These are phyloP conservation scores for Amblyraja radiata DNA, from an alignment of 2,797 vertebrate genomes.

Conservation along the genomic window DNA sequence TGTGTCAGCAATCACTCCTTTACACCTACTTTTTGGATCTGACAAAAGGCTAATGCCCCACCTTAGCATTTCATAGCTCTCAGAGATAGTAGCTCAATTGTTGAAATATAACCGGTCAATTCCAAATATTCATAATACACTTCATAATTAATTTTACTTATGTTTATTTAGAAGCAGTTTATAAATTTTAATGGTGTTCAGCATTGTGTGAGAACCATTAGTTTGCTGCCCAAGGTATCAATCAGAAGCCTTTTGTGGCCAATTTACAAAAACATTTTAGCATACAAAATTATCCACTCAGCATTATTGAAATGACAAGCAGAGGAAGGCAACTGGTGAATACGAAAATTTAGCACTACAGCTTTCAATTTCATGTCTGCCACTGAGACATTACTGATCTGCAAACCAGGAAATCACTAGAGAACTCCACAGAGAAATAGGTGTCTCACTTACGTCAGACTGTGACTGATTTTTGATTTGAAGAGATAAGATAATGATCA, in stretches of 20 bases:
- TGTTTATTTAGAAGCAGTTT: background rate
- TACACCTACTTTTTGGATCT: no score
- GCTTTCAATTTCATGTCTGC: constrained; percentile 27
- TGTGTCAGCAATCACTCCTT: no score
- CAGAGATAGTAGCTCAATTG: background rate
- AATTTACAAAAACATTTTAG: background rate
- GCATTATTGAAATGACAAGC: background rate
- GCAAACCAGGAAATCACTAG: constrained; percentile 30
- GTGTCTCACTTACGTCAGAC: background rate
- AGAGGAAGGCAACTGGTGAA: background rate
- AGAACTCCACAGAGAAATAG: constrained; percentile 31
- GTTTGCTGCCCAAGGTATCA: background rate
- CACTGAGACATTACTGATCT: constrained; percentile 30
- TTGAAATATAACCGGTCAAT: background rate
- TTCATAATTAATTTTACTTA: background rate
- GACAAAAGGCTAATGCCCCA: background rate
- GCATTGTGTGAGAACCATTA: background rate
- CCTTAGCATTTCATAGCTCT: background rate
- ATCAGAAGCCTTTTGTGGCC: background rate
- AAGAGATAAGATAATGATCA: constrained; percentile 33
- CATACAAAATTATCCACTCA: background rate
- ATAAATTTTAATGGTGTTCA: background rate
- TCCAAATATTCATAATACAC: background rate
- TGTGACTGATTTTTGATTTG: constrained; percentile 30
- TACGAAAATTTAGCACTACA: background rate